Conservation (phyloP, 2,113 vertebrate species). For the Enhydra lutris region DNA sequence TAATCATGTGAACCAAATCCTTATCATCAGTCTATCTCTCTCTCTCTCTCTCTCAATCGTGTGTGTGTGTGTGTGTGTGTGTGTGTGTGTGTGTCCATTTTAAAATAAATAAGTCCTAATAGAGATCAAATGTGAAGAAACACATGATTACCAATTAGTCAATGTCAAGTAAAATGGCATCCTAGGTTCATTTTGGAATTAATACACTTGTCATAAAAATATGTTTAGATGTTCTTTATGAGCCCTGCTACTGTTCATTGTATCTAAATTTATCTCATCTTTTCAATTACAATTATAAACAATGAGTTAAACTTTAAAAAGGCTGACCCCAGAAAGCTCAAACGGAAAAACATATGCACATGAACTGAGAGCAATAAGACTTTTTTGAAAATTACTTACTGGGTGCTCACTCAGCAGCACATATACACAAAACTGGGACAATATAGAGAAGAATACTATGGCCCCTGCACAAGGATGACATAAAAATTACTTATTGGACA, state of each 20-base stretch:
- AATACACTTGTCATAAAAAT: too few species aligned
- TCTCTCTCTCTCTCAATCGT: too few species aligned
- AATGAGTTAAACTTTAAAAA: neutral
- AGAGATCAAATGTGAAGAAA: neutral
- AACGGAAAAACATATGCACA: neutral
- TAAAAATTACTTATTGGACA: neutral
- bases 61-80: rapidly evolving
- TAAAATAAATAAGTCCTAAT: neutral
- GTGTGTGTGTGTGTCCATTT: neutral
- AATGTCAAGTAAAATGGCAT: neutral
- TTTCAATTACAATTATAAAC: neutral
- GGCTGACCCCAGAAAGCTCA: neutral
- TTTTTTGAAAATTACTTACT: neutral
- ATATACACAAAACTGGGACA: neutral
- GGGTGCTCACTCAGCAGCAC: neutral
- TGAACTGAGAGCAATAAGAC: neutral
- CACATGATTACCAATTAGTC: neutral
- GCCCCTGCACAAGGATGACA: neutral
- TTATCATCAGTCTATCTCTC: neutral
- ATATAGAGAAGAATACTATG: neutral
- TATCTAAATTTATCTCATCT: neutral
- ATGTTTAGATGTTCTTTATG: too few species aligned
- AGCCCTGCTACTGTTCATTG: too few species aligned
- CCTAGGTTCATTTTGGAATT: too few species aligned
- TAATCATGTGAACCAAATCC: neutral